Evolutionary conservation across 2,113 vertebrate species (phyloP).

Genomic region (Lates calcarifer): DNA sequence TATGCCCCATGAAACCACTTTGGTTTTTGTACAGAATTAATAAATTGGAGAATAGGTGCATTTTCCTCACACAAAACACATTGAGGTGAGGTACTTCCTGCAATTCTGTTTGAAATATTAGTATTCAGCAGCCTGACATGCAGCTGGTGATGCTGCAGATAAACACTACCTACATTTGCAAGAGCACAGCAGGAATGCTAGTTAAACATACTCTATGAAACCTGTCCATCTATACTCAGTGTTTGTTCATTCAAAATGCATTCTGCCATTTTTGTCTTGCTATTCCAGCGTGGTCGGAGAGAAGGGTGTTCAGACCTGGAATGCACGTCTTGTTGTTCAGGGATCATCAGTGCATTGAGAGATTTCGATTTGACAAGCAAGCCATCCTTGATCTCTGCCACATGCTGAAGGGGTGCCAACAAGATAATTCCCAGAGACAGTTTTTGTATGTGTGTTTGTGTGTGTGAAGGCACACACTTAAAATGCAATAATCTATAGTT

Average conservation of each 20-base stretch:
- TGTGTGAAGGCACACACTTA: conserved; percentile 5
- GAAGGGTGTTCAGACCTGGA: conserved; percentile 11
- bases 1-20: background rate
- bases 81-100: too few species aligned
- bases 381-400: conserved; percentile 41
- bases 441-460: background rate
- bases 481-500: background rate
- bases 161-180: background rate
- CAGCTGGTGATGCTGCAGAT: background rate
- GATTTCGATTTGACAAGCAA: conserved; percentile 46
- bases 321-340: conserved; percentile 32
- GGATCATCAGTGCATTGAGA: conserved; percentile 28
- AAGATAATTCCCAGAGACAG: conserved; percentile 25
- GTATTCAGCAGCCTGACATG: background rate
- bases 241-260: conserved; percentile 2
- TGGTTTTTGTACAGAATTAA: background rate
- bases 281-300: conserved; percentile 6
- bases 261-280: conserved; percentile 1
- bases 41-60: background rate
- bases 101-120: background rate
- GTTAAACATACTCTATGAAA: background rate
- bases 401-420: conserved; percentile 6
- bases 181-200: background rate
- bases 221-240: background rate
- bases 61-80: background rate